These are phyloP conservation scores for Idaea biselata DNA, from an alignment of 2,888 invertebrate species.

Conservation along the genomic window DNA sequence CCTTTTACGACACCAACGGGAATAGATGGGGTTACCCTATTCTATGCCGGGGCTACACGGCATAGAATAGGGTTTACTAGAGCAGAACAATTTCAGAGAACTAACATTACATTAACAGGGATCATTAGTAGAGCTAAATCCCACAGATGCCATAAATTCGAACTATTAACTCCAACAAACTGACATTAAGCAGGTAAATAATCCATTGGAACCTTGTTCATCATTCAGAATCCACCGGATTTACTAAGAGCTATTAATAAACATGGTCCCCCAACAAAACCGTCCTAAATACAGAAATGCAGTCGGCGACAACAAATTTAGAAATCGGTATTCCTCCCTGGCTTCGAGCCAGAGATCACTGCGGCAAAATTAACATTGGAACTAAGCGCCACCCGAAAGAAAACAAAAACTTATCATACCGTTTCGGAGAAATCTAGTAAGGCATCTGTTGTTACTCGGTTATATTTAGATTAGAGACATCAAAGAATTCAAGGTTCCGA, in stretches of 20 bases:
- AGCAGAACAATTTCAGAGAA: no score
- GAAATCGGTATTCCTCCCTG: slow-evolving; percentile 62
- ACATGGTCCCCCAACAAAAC: slow-evolving; percentile 60
- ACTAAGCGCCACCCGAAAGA: slow-evolving; percentile 48
- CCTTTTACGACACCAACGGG: no score
- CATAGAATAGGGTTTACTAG: no score
- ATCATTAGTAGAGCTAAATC: no score
- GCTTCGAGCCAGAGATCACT: slow-evolving; percentile 61
- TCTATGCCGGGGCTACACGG: no score
- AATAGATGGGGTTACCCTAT: no score
- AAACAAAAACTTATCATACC: not conserved
- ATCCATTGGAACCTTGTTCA: slow-evolving; percentile 6
- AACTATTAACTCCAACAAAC: no score
- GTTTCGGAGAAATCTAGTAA: not conserved
- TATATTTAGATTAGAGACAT: not conserved
- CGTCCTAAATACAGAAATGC: slow-evolving; percentile 72
- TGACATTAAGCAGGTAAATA: not conserved
- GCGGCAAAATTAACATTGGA: slow-evolving; percentile 55
- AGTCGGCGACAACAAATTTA: slow-evolving; percentile 68
- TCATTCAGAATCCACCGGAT: slow-evolving; percentile 9
- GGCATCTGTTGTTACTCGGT: not conserved
- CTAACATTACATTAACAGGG: no score
- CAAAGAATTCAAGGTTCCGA: not conserved
- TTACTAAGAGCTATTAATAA: slow-evolving; percentile 39
- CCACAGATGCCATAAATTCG: no score